Evolutionary conservation across 2,797 vertebrate genomes (phyloP).

Genomic region (Spea hammondii): DNA sequence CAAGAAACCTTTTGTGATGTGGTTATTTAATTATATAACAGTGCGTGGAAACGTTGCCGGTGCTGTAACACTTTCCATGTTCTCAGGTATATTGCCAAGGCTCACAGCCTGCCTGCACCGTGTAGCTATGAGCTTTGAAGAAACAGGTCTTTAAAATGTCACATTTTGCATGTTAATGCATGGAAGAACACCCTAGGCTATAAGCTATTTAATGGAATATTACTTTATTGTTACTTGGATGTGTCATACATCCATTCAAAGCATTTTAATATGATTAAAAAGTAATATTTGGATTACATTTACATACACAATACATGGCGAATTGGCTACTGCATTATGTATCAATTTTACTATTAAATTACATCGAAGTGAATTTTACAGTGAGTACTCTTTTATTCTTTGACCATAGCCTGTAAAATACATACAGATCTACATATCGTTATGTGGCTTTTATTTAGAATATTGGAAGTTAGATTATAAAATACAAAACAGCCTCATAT

Average conservation of each 20-base stretch:
- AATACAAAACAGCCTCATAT: no score
- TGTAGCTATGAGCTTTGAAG: neutral
- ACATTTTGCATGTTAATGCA: neutral
- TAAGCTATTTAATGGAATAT: neutral
- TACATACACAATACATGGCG: neutral
- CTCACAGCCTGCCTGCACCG: neutral
- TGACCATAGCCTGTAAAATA: no score
- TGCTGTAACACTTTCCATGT: neutral
- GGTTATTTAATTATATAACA: conserved; percentile 5
- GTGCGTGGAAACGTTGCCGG: neutral
- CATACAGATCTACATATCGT: no score
- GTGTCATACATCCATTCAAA: neutral
- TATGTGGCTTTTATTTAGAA: no score
- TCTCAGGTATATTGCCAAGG: neutral
- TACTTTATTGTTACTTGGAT: neutral
- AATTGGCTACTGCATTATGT: neutral
- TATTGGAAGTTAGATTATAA: no score
- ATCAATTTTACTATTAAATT: neutral
- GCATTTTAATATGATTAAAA: neutral
- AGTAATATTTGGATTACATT: neutral
- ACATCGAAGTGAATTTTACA: neutral
- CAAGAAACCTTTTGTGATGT: conserved; percentile 1
- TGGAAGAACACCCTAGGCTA: neutral
- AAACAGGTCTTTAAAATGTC: neutral
- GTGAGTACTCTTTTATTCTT: no score